Evolutionary conservation across 2,888 invertebrate species (phyloP).

Genomic region (Ormyrus labotus): DNA sequence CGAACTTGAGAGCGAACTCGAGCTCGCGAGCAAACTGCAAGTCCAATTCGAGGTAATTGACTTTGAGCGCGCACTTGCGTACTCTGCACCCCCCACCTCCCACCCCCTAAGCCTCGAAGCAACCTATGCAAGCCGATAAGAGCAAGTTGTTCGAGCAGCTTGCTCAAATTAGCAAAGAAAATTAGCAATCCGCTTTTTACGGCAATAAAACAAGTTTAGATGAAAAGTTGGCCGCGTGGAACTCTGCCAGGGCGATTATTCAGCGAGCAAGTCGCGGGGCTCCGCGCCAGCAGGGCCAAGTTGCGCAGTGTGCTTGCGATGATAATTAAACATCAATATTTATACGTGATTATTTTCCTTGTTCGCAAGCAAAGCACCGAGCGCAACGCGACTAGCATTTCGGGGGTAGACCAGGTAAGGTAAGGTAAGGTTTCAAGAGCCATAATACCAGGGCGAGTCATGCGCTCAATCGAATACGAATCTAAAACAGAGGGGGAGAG

Average conservation of each 20-base stretch:
- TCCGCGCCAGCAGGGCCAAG: background rate
- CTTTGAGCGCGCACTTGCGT: slow-evolving; percentile 53
- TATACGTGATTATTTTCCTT: slow-evolving; percentile 46
- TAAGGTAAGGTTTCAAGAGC: too few relatives aligned
- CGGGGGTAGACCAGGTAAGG: too few relatives aligned
- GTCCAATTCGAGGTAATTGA: slow-evolving; percentile 64
- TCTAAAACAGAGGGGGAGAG: too few relatives aligned
- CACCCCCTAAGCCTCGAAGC: background rate
- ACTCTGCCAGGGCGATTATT: slow-evolving; percentile 51
- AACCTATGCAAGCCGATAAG: slow-evolving; percentile 57
- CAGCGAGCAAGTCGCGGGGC: slow-evolving; percentile 9
- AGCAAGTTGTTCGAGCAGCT: slow-evolving; percentile 55
- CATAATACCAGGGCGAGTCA: too few relatives aligned
- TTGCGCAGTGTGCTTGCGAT: background rate
- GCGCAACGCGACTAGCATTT: too few relatives aligned
- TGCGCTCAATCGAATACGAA: too few relatives aligned
- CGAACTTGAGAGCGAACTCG: slow-evolving; percentile 28
- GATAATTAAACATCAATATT: slow-evolving; percentile 53
- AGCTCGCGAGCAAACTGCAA: slow-evolving; percentile 58
- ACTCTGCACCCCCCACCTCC: background rate
- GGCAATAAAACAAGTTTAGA: too few relatives aligned
- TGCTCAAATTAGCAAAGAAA: too few relatives aligned
- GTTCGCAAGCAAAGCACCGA: background rate
- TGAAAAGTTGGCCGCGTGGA: slow-evolving; percentile 12
- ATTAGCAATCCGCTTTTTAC: too few relatives aligned